Conservation (phyloP, 2,888 invertebrate species). For the Bursaphelenchus okinawaensis region DNA sequence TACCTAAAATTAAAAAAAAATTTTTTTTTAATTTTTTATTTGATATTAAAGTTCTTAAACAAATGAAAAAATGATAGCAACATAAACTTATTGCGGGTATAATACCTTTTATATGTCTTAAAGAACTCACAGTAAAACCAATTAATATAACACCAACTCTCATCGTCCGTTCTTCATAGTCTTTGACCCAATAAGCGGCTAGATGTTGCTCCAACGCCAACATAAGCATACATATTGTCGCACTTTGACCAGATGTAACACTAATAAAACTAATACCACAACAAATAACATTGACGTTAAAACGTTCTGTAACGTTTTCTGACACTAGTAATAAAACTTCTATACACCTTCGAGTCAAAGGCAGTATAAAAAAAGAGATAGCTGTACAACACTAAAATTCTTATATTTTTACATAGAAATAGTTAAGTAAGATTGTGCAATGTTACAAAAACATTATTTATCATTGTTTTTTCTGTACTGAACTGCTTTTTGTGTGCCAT, state of each 20-base stretch:
- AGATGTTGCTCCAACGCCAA: background rate
- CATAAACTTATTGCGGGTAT: too few relatives aligned
- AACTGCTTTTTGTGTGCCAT: too few relatives aligned
- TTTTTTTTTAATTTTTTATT: too few relatives aligned
- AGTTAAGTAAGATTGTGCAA: too few relatives aligned
- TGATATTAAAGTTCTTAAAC: too few relatives aligned
- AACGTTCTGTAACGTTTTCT: background rate
- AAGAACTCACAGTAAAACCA: background rate
- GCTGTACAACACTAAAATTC: background rate
- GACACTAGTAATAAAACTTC: background rate
- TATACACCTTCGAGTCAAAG: background rate
- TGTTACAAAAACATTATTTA: too few relatives aligned
- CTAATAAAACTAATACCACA: background rate
- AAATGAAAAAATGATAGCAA: too few relatives aligned
- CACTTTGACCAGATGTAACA: background rate
- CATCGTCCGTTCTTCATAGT: background rate
- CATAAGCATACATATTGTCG: background rate
- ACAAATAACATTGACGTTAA: background rate
- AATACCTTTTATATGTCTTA: too few relatives aligned
- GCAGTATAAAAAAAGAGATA: background rate
- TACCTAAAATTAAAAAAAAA: background rate
- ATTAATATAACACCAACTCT: background rate
- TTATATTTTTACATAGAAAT: too few relatives aligned
- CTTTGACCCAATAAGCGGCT: background rate
- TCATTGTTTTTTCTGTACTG: too few relatives aligned